phyloP scores from a whole-genome alignment of 1,140 invertebrate species.

The Drosophila chauvacae region DNA sequence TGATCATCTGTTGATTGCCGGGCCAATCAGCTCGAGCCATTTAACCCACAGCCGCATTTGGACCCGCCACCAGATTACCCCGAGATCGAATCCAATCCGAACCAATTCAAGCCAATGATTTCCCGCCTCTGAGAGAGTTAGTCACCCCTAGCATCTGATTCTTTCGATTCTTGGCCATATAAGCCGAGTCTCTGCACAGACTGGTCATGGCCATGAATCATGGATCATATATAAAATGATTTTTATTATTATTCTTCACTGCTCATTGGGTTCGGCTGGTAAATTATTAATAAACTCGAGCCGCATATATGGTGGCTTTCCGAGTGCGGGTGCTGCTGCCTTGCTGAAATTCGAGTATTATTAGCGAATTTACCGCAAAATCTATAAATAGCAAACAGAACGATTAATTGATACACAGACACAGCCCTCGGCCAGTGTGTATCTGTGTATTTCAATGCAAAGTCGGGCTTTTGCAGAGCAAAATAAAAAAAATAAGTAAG shows the following conservation, averaged over 20 bases:
- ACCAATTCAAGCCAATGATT: slow-evolving; percentile 8
- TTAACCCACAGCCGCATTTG: slow-evolving; percentile 23
- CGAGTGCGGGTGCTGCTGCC: slow-evolving; percentile 32
- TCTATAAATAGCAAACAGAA: slow-evolving; percentile 72
- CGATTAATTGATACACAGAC: slow-evolving; percentile 73
- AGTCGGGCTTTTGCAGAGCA: slow-evolving; percentile 34
- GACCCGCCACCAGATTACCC: slow-evolving; percentile 41
- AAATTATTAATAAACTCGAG: slow-evolving; percentile 44
- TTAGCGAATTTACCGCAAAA: slow-evolving; percentile 80
- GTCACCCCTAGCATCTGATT: slow-evolving; percentile 20
- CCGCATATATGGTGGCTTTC: slow-evolving; percentile 28
- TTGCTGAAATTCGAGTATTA: slow-evolving; percentile 79
- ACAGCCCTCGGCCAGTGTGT: slow-evolving; percentile 24
- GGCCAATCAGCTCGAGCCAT: slow-evolving; percentile 42
- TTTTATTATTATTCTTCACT: slow-evolving; percentile 53
- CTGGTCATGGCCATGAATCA: slow-evolving; percentile 52
- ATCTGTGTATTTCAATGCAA: slow-evolving; percentile 20
- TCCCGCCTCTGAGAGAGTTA: neutral
- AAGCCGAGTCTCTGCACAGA: slow-evolving; percentile 32
- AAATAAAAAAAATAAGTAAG: slow-evolving; percentile 3
- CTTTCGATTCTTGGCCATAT: slow-evolving; percentile 34
- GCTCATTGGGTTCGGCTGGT: slow-evolving; percentile 39
- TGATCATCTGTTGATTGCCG: slow-evolving; percentile 43
- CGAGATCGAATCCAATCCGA: neutral
- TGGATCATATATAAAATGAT: slow-evolving; percentile 46